Percentiles rank a stretch among this genome's conserved stretches.
Conservation (phyloP, 2,888 invertebrate species). For the Mythimna albipuncta region DNA sequence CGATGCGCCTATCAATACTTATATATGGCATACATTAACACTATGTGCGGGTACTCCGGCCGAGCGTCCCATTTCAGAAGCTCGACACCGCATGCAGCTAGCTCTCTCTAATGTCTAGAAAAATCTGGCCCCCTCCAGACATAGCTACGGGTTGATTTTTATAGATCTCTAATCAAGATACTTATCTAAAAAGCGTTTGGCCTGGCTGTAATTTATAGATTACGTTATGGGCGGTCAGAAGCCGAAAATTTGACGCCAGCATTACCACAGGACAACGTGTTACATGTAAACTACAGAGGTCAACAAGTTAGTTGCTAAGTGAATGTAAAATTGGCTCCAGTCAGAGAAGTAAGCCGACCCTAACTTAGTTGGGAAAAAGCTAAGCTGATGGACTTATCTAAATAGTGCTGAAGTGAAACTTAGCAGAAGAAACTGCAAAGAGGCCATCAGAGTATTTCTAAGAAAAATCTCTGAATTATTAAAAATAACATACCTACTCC, state of each 20-base stretch:
- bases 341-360: not conserved
- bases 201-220: too few species aligned
- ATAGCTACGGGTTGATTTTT: not conserved
- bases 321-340: too few species aligned
- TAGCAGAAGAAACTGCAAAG: not conserved
- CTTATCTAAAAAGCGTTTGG: not conserved
- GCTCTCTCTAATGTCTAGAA: constrained; percentile 59
- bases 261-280: not conserved
- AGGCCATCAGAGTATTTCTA: not conserved
- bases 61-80: constrained; percentile 52
- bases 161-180: not conserved
- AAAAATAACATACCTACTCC: too few species aligned
- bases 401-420: not conserved
- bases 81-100: constrained; percentile 30
- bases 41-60: constrained; percentile 69
- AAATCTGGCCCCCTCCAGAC: constrained; percentile 14
- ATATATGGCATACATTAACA: constrained; percentile 81
- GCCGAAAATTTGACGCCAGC: not conserved
- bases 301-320: not conserved
- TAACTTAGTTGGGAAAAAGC: not conserved
- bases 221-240: not conserved
- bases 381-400: not conserved
- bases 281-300: too few species aligned
- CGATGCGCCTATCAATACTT: constrained; percentile 81
- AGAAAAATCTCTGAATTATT: not conserved